A percentile compares a stretch with the other conserved stretches of the same genome.
Evolutionary conservation across 2,113 vertebrate genomes (phyloP).

Genomic region (Ceuthmochares aereus): DNA sequence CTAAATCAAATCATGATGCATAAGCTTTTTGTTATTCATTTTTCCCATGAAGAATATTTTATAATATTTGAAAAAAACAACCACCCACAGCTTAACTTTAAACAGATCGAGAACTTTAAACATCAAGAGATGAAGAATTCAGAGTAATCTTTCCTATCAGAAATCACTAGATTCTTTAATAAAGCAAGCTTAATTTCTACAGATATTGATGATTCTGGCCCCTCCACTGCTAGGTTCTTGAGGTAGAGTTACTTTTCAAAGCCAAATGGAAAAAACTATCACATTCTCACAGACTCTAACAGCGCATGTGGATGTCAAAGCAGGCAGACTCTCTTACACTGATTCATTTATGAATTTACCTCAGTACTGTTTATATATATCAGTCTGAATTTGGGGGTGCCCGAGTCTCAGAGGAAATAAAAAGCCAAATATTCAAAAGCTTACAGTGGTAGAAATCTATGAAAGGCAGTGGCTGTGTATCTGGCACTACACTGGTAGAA

Average conservation of each 20-base stretch:
- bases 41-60: background rate
- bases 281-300: background rate
- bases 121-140: background rate
- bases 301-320: background rate
- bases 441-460: background rate
- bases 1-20: background rate
- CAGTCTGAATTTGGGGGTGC: background rate
- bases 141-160: background rate
- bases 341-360: slow-evolving; percentile 10
- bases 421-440: background rate
- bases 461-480: background rate
- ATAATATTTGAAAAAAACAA: background rate
- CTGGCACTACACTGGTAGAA: background rate
- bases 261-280: background rate
- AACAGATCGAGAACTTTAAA: background rate
- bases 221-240: background rate
- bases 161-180: background rate
- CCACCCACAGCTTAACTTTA: accelerated
- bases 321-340: background rate
- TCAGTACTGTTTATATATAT: background rate
- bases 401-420: background rate
- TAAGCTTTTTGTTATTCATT: background rate
- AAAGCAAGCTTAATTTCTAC: background rate
- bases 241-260: background rate
- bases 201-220: background rate